A percentile compares a stretch with the other conserved stretches of the same genome.
These are phyloP conservation scores for Aphidius colemani DNA, from an alignment of 2,888 invertebrate genomes.

Conservation along the genomic window DNA sequence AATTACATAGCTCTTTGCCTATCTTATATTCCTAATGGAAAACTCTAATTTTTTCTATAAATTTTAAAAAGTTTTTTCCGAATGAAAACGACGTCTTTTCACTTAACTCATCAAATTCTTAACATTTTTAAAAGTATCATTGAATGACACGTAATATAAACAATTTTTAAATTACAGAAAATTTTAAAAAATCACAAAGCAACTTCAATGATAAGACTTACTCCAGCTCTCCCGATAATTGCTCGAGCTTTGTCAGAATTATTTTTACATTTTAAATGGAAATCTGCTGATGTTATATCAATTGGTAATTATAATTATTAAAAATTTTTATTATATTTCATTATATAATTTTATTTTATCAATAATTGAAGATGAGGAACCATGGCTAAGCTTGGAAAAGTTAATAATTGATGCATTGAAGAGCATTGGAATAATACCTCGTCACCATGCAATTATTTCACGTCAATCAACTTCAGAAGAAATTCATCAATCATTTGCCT, in stretches of 20 bases:
- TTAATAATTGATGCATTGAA: constrained; percentile 62
- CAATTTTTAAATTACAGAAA: constrained; percentile 37
- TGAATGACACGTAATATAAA: background rate
- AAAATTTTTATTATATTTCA: no score
- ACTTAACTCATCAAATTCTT: no score
- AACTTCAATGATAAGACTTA: constrained; percentile 51
- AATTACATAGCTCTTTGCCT: no score
- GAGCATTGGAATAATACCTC: constrained; percentile 62
- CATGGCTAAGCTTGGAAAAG: constrained; percentile 64
- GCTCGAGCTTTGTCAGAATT: constrained; percentile 61
- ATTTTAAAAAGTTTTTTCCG: no score
- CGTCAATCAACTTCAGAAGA: constrained; percentile 55
- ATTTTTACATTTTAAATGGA: constrained; percentile 64
- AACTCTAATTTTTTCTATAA: no score
- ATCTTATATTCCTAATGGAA: no score
- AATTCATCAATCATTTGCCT: constrained; percentile 57
- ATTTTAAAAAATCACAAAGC: constrained; percentile 42
- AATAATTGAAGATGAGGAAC: constrained; percentile 61
- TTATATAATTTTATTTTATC: background rate
- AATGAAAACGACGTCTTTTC: no score
- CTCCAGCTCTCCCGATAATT: constrained; percentile 61
- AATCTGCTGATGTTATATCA: constrained; percentile 63
- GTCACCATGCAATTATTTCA: constrained; percentile 62
- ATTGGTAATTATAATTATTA: constrained; percentile 54
- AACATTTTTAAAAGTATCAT: no score